Base-by-base conservation (phyloP, 2,888 invertebrate genomes). In the Baronia brevicornis region DNA sequence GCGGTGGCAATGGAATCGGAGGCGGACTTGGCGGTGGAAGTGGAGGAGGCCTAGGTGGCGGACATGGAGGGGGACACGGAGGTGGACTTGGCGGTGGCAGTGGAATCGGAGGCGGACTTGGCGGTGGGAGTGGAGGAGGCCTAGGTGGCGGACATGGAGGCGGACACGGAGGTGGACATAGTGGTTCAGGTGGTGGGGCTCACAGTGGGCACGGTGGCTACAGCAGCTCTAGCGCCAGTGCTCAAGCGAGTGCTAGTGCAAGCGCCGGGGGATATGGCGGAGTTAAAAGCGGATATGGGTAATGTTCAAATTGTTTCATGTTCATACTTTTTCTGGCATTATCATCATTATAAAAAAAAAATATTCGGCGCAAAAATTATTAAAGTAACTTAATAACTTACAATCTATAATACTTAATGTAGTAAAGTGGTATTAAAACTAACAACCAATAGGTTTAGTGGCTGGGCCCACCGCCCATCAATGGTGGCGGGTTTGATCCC, bases 171-270 rank as follows among this genome's bases (percentile, higher is more conserved):
- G 19, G 39, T 24, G 35, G 39, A 8, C 15, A 12, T 5, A 37
- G 39, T n/a, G 39, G 32, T n/a, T 38, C 33, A 1, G 20, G 31
- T 24, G 35, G 36, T 4, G 46, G 43, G 4, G 4, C n/a, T 9
- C 31, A 31, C 8, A 39, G 38, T 6, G 27, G 34, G 8, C 19
- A 25, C 5, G 31, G 17, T 21, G 30, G 39, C 19, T 13, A 21
- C 9, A 34, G 43, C 5, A 28, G 38, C 26, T 28, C 23, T n/a
- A 28, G 24, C 14, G 39, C 46, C 5, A 39, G 23, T n/a, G 51
- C 51, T n/a, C 41, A 39, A 5, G 48, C 51, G 8, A 38, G 32
- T 17, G 41, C 51, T 5, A 40, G 38, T 22, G 43, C 32, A 7
- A 31, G 28, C 11, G 29, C 21, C 1, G 38, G 37, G 5, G 39